Percentiles rank a stretch among this genome's conserved stretches.
These are phyloP conservation scores for Lycocerus yunnanus DNA, from an alignment of 2,888 invertebrate genomes.

Conservation along the genomic window DNA sequence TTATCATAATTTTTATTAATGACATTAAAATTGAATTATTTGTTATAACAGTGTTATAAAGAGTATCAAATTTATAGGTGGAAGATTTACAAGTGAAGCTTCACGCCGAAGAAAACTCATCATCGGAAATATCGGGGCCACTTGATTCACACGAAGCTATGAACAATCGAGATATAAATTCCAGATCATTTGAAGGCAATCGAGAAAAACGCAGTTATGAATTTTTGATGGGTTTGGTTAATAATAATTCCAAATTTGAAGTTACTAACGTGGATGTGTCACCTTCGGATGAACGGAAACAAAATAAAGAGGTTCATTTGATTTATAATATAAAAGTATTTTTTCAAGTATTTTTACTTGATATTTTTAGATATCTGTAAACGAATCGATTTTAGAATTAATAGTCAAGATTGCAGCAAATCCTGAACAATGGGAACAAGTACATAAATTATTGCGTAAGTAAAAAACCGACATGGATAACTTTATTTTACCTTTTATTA, in stretches of 20 bases:
- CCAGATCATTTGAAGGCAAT: conserved; percentile 38
- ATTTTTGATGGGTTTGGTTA: conserved; percentile 53
- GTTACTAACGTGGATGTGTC: conserved; percentile 45
- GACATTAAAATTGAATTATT: neutral
- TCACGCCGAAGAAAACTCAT: conserved; percentile 23
- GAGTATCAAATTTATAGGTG: conserved; percentile 9
- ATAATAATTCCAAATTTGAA: conserved; percentile 52
- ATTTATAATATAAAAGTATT: neutral
- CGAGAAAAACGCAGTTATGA: conserved; percentile 52
- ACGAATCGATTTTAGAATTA: conserved; percentile 51
- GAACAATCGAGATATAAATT: conserved; percentile 50
- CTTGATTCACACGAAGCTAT: conserved; percentile 55
- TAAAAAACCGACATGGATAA: conserved; percentile 6
- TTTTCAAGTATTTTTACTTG: conserved; percentile 1
- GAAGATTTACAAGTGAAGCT: conserved; percentile 18
- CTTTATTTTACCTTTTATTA: neutral
- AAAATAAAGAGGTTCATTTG: conserved; percentile 9
- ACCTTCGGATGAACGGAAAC: conserved; percentile 5
- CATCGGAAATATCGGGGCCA: conserved; percentile 40
- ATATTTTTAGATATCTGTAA: conserved; percentile 42
- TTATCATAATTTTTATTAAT: neutral
- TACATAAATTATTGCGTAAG: conserved; percentile 53
- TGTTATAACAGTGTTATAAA: neutral
- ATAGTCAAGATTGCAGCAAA: conserved; percentile 53
- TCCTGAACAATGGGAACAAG: conserved; percentile 53